phyloP scores from a whole-genome alignment of 2,888 invertebrate species.

The Daptonema setosum region DNA sequence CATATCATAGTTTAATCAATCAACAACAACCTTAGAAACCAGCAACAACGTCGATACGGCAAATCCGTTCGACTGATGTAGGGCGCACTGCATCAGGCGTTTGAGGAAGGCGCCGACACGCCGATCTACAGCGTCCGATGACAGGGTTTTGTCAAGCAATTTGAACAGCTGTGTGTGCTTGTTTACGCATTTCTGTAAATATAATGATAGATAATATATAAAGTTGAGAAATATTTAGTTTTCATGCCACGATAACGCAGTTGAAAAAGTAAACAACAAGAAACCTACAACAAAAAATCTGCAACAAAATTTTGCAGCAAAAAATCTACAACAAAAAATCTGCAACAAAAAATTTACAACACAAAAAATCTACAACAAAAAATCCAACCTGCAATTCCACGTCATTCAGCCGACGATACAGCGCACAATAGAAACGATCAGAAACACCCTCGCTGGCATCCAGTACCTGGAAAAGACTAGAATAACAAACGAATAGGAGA shows the following conservation, averaged over 20 bases:
- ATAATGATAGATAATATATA: too few species aligned
- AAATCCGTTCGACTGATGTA: slow-evolving; percentile 49
- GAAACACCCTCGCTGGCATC: slow-evolving; percentile 28
- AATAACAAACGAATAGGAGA: background rate
- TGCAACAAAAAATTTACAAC: too few species aligned
- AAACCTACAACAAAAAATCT: too few species aligned
- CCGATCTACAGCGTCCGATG: slow-evolving; percentile 47
- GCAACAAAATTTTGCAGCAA: too few species aligned
- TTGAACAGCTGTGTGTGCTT: slow-evolving; percentile 53
- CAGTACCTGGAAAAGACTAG: background rate
- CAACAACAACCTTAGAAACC: slow-evolving; percentile 45
- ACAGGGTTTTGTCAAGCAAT: slow-evolving; percentile 60
- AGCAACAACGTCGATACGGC: slow-evolving; percentile 59
- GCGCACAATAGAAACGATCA: slow-evolving; percentile 48
- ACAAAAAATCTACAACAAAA: too few species aligned
- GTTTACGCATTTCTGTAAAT: too few species aligned
- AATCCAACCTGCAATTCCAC: slow-evolving; percentile 38
- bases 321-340: too few species aligned
- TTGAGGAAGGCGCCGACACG: slow-evolving; percentile 65
- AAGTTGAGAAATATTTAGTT: too few species aligned
- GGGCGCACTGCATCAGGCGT: slow-evolving; percentile 46
- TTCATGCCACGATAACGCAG: too few species aligned
- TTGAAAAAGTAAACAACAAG: too few species aligned
- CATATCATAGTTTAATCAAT: too few species aligned
- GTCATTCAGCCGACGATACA: slow-evolving; percentile 66